phyloP scores from a whole-genome alignment of 2,113 vertebrate species.

The Neolamprologus sp. region DNA sequence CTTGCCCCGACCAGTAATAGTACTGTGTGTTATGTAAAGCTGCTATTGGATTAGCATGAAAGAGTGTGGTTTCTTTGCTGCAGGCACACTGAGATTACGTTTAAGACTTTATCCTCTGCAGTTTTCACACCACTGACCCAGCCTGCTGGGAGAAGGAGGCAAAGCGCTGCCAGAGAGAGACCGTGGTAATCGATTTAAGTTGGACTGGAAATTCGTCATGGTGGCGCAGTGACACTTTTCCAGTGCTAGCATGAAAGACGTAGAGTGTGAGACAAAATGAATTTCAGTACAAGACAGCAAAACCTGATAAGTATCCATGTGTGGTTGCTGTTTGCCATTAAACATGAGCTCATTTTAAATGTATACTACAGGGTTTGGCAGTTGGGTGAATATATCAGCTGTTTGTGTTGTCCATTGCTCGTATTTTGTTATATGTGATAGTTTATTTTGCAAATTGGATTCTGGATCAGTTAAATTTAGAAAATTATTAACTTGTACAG shows the following conservation, averaged over 20 bases:
- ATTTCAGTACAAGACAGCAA: neutral
- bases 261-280: neutral
- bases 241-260: neutral
- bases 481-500: neutral
- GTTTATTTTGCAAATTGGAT: neutral
- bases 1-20: neutral
- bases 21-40: neutral
- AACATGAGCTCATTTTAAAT: neutral
- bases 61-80: neutral
- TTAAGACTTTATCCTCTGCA: conserved; percentile 5
- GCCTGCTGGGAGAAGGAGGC: neutral
- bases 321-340: neutral
- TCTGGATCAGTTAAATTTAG: neutral
- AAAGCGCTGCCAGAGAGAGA: neutral
- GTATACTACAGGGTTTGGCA: neutral
- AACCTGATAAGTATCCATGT: neutral
- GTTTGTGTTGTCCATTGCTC: neutral
- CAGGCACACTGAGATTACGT: neutral
- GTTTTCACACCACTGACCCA: neutral
- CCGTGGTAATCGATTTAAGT: neutral
- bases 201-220: neutral
- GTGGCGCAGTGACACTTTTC: neutral
- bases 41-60: conserved; percentile 9
- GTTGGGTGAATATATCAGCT: neutral
- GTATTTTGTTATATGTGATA: neutral